Percentiles rank a stretch among this genome's conserved stretches.
Evolutionary conservation across 2,888 invertebrate genomes (phyloP).

Genomic region (Chymomyza caudatula): DNA sequence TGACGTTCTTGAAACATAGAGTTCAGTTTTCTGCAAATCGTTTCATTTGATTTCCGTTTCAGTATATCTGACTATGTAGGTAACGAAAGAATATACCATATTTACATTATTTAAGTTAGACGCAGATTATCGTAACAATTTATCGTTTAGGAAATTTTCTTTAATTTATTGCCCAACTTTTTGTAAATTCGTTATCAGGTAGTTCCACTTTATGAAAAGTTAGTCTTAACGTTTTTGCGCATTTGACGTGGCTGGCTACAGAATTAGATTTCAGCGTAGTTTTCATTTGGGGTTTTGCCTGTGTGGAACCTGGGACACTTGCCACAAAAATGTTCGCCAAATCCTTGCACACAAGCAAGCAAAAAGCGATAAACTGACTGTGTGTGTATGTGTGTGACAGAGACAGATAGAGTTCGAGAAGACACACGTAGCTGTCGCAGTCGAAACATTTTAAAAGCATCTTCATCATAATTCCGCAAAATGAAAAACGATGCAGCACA

Average conservation of each 20-base stretch:
- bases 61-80: too few relatives aligned
- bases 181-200: background rate
- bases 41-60: too few relatives aligned
- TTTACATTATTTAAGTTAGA: too few relatives aligned
- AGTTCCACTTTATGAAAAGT: background rate
- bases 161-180: background rate
- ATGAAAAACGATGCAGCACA: constrained; percentile 43
- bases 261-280: constrained; percentile 61
- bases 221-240: background rate
- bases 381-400: constrained; percentile 55
- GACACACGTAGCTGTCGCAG: background rate
- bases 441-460: constrained; percentile 56
- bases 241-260: constrained; percentile 20
- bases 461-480: constrained; percentile 58
- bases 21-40: too few relatives aligned
- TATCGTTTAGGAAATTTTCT: too few relatives aligned
- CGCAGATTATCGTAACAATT: too few relatives aligned
- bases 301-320: constrained; percentile 8
- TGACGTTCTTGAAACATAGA: too few relatives aligned
- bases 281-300: constrained; percentile 41
- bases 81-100: too few relatives aligned
- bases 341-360: too few relatives aligned
- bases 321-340: background rate
- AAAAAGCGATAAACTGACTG: constrained; percentile 41
- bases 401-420: constrained; percentile 14